These are phyloP conservation scores for Koerneria pararmatus DNA, from an alignment of 2,888 invertebrate species.

Conservation along the genomic window DNA sequence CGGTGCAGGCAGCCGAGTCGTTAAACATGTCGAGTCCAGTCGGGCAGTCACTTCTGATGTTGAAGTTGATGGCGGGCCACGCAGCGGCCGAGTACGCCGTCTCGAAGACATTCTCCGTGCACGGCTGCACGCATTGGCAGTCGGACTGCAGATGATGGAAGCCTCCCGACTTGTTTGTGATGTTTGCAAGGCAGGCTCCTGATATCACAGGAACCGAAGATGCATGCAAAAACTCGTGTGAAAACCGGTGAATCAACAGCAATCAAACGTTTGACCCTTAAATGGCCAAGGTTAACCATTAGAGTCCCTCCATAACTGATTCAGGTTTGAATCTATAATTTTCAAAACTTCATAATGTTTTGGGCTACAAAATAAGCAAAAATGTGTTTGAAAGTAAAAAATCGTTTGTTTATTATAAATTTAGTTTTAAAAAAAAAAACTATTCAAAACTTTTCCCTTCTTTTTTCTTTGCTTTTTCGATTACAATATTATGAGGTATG, in stretches of 20 bases:
- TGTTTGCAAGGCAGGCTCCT: conserved; percentile 50
- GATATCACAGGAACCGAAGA: conserved; percentile 10
- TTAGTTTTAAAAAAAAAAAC: too few species aligned
- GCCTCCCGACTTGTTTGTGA: conserved; percentile 49
- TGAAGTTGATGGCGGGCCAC: conserved; percentile 58
- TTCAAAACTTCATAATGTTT: too few species aligned
- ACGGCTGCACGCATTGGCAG: conserved; percentile 47
- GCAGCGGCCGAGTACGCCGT: conserved; percentile 59
- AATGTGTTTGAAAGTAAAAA: too few species aligned
- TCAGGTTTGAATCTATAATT: too few species aligned
- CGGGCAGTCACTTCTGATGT: conserved; percentile 52
- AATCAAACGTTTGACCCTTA: too few species aligned
- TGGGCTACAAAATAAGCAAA: too few species aligned
- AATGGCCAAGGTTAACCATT: too few species aligned
- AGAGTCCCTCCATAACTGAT: too few species aligned
- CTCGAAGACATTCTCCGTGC: conserved; percentile 57
- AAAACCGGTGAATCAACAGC: not conserved
- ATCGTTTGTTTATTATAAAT: too few species aligned
- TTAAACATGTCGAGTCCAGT: conserved; percentile 49
- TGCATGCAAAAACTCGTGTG: not conserved
- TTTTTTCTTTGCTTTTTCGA: too few species aligned
- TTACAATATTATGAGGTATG: too few species aligned
- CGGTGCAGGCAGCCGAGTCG: conserved; percentile 52
- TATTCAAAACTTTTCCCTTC: too few species aligned
- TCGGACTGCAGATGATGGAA: conserved; percentile 52